Percentiles rank a stretch among this genome's conserved stretches.
Conservation (phyloP, 2,888 invertebrate species). For the Rhamnusium bicolor region DNA sequence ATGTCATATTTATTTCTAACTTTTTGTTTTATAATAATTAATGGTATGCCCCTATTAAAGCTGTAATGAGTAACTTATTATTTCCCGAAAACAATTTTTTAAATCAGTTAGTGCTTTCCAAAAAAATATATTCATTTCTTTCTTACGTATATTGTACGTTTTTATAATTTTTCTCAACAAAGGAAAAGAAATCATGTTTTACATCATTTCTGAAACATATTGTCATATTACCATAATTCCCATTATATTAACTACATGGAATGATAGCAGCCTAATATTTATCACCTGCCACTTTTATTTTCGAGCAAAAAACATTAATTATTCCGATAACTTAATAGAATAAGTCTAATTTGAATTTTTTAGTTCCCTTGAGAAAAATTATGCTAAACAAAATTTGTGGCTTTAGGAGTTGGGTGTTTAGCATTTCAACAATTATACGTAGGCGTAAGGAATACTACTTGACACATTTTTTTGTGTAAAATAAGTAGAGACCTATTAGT, state of each 20-base stretch:
- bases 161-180: too few species aligned
- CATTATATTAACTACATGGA: constrained; percentile 5
- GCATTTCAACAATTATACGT: background rate
- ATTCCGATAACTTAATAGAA: constrained; percentile 28
- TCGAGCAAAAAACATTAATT: constrained; percentile 21
- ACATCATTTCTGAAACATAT: background rate
- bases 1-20: too few species aligned
- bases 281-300: constrained; percentile 29
- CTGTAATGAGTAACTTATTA: too few species aligned
- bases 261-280: constrained; percentile 12
- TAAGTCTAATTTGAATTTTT: constrained; percentile 28
- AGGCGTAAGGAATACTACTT: background rate
- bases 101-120: too few species aligned
- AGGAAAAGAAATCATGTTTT: constrained; percentile 5
- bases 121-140: too few species aligned
- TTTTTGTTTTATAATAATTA: too few species aligned
- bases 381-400: constrained; percentile 8
- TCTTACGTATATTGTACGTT: too few species aligned
- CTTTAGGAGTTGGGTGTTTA: background rate
- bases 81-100: too few species aligned
- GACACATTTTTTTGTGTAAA: too few species aligned
- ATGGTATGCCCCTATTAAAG: too few species aligned
- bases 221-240: background rate
- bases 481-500: too few species aligned
- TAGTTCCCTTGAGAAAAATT: constrained; percentile 25